Conservation (phyloP, 2,888 invertebrate species). For the Acronicta leporina region DNA sequence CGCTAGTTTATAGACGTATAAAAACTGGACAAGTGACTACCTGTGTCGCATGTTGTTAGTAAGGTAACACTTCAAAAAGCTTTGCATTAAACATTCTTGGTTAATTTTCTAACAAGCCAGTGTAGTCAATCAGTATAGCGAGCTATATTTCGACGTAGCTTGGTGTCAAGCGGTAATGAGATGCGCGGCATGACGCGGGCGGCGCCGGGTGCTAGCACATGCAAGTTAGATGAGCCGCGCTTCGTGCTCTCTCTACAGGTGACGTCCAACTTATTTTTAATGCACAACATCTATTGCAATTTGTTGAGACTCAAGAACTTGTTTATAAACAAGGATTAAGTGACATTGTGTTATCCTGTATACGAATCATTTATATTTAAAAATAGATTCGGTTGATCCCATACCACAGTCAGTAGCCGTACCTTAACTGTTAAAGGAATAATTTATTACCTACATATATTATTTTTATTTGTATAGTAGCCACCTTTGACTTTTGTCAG, state of each 20-base stretch:
- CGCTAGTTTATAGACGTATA: too few species aligned
- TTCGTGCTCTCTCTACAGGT: slow-evolving; percentile 69
- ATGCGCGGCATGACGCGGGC: slow-evolving; percentile 63
- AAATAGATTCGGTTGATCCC: too few species aligned
- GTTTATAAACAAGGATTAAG: slow-evolving; percentile 33
- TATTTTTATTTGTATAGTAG: too few species aligned
- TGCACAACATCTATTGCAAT: slow-evolving; percentile 67
- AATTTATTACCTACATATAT: too few species aligned
- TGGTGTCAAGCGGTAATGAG: slow-evolving; percentile 62
- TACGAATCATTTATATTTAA: too few species aligned
- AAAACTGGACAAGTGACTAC: too few species aligned
- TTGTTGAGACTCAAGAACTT: slow-evolving; percentile 56
- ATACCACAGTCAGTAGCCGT: too few species aligned
- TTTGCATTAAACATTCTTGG: neutral
- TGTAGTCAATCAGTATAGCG: slow-evolving; percentile 17
- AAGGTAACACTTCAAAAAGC: neutral
- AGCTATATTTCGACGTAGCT: slow-evolving; percentile 36
- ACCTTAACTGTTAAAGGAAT: too few species aligned
- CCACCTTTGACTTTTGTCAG: too few species aligned
- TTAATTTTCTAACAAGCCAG: neutral
- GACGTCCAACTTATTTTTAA: slow-evolving; percentile 74
- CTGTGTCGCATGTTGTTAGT: too few species aligned
- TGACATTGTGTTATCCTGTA: slow-evolving; percentile 8
- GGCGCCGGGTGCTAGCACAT: slow-evolving; percentile 67
- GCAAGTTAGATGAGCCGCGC: slow-evolving; percentile 78